Base-by-base conservation (phyloP, 2,888 invertebrate genomes). In the Lapara coniferarum region DNA sequence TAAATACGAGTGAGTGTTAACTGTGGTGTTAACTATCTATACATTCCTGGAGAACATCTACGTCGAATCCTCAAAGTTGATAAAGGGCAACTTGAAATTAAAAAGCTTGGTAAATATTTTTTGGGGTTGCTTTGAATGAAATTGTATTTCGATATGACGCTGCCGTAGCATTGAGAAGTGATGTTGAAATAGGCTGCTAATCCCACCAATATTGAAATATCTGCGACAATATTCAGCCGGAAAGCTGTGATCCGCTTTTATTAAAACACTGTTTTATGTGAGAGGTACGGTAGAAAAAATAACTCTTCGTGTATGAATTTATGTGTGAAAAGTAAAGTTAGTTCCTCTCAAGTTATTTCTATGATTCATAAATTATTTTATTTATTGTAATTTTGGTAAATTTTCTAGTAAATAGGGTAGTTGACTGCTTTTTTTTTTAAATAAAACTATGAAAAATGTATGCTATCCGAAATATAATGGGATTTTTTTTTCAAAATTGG, bases 201-300 rank as follows among this genome's bases (percentile, higher is more conserved):
- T 93, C 92, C 91, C 78, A 87, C 91, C 92, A 91, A 92, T 93
- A 93, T 93, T 93, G 93, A 93, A 93, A 93, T 91, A 93, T 93
- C 92, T 85, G 88, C 88, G 92, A 93, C 93, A 92, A 92, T 93
- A 92, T 92, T 90, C 91, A 85, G 83, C 77, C 84, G 85, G 86
- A 79, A 85, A 86, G 87, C 87, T 80, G 86, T 90, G 87, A 92
- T 92, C 92, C 92, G 87, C 82, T 90, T 91, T 92, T 93, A 92
- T 92, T 93, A 92, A 92, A 92, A 92, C 89, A 91, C 84, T 85
- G 86, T 84, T 85, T 85, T 87, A 86, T 89, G 82, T 81, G 84
- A 83, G 85, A 80, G 83, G 81, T 79, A 83, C 77, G 79, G 75
- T 69, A 82, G 81, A 85, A 88, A 89, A 90, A 87, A 88, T 85